Evolutionary conservation across 2,797 vertebrate species (phyloP), one percentile per base, ranked within the genome.

Genomic region (Ptychobarbus kaznakovi): DNA sequence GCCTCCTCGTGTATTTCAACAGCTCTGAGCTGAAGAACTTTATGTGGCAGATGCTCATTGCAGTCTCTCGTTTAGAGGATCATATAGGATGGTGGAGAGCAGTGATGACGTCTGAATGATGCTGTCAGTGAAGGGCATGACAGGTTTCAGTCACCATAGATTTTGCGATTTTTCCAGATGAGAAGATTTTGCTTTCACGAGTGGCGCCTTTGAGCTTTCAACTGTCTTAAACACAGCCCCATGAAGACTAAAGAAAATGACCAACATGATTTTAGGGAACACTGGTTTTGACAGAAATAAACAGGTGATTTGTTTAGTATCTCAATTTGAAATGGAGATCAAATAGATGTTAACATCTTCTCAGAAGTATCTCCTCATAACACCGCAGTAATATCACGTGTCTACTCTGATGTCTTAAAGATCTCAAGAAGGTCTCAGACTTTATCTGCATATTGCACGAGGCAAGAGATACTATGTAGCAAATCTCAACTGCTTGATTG

Each of bases 41-140:
- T 42, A 53, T 25, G 20, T 18, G 70, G 46, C 38, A 88, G 78
- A 56, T 46, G 18, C 20, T 69, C 32, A 56, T 74, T 42, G 6
- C 53, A 70, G 53, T 66, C 63, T 77, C 53, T 70, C 63, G 15
- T 28, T 66, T 38, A 42, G 42, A 1, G 68, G 51, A 61, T 68
- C 65, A 53, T 56, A 81, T 63, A 53, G 77, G 78, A 61, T 40
- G 38, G 20, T 53, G 65, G 82, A 87, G 68, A 40, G 61, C 44
- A 76, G 63, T 63, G 38, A 83, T 46, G 38, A 42, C 28, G 51
- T 82, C 83, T 83, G 28, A 86, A 38, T 22, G 49, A 74, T 53
- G 42, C 68, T 42, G 53, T 44, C 61, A 42, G 22, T 46, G 69
- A 70, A 65, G 49, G 63, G 40, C 56, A 11, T 87, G 49, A 42